Conservation (phyloP, 1,140 invertebrate species). For the Samia ricini region DNA sequence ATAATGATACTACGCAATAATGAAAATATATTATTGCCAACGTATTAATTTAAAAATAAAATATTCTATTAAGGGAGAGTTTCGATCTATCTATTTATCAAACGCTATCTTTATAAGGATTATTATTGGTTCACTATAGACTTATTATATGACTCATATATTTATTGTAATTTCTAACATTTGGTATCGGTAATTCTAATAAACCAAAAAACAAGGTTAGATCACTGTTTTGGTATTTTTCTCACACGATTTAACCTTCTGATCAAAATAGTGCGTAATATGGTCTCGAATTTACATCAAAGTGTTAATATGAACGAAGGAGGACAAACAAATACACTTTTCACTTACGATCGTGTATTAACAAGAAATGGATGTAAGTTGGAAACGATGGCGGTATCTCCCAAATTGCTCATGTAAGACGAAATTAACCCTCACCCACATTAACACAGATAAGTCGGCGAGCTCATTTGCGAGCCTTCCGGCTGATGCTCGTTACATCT, state of each 20-base stretch:
- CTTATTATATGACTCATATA: no score
- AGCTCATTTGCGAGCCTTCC: constrained; percentile 77
- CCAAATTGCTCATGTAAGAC: constrained; percentile 74
- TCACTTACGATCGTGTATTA: constrained; percentile 24
- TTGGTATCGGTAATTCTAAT: no score
- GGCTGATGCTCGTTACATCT: constrained; percentile 74
- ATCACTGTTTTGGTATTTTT: no score
- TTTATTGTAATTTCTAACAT: no score
- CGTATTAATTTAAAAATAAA: no score
- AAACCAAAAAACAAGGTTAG: no score
- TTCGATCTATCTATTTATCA: no score
- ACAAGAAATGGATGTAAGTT: constrained; percentile 46
- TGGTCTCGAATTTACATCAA: neutral
- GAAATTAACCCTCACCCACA: constrained; percentile 74
- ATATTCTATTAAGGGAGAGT: no score
- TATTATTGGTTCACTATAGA: no score
- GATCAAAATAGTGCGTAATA: neutral
- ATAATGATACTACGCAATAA: no score
- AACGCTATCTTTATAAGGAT: no score
- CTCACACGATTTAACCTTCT: neutral
- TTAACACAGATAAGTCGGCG: constrained; percentile 74
- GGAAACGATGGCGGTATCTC: constrained; percentile 52
- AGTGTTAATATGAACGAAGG: neutral
- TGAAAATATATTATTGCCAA: no score
- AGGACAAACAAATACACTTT: constrained; percentile 15